phyloP scores from a whole-genome alignment of 92 coral and sea anemone species.

The Epizoanthus rinbou region DNA sequence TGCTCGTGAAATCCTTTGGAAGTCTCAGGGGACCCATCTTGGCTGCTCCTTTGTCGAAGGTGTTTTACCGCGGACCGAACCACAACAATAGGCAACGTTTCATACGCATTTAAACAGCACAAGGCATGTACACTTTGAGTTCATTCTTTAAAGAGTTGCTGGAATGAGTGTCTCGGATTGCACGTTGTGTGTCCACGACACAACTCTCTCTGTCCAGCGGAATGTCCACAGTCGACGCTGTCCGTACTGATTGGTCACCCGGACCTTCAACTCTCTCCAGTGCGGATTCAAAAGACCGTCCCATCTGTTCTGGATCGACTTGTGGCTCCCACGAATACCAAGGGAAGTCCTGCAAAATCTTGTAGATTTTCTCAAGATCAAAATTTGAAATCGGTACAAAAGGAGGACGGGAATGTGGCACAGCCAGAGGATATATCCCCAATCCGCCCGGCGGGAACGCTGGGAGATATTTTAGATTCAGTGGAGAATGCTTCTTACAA shows the following conservation, averaged over 20 bases:
- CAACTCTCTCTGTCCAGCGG: background rate
- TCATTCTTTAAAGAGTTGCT: background rate
- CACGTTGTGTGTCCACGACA: background rate
- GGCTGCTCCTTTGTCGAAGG: no score
- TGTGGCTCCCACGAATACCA: conserved; percentile 59
- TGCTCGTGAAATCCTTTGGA: no score
- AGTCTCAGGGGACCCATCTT: no score
- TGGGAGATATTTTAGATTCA: conserved; percentile 48
- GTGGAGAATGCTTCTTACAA: conserved; percentile 34
- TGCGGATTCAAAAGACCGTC: background rate
- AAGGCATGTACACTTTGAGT: conserved; percentile 5
- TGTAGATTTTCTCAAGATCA: conserved; percentile 51
- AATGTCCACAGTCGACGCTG: background rate
- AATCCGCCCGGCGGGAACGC: conserved; percentile 35
- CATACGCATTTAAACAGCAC: background rate
- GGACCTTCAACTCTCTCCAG: background rate
- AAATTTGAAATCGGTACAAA: conserved; percentile 50
- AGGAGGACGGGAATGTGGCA: conserved; percentile 52
- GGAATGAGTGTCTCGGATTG: background rate
- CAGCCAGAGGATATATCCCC: conserved; percentile 51
- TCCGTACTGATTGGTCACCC: background rate
- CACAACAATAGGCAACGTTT: no score
- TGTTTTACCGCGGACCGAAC: no score
- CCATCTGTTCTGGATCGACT: background rate
- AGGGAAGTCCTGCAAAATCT: conserved; percentile 44